Base-by-base conservation (phyloP, 2,888 invertebrate species). In the Achlya flavicornis region DNA sequence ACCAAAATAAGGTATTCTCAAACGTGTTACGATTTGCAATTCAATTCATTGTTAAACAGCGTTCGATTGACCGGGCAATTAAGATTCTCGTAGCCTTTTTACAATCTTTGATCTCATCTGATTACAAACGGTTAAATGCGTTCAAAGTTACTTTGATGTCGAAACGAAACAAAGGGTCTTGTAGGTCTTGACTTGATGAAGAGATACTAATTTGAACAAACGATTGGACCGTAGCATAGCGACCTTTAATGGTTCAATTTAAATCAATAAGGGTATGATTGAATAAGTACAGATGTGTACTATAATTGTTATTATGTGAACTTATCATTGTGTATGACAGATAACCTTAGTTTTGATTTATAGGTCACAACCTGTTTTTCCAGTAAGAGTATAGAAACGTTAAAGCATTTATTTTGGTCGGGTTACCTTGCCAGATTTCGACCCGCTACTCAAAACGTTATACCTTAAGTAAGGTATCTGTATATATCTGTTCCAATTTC, bases 41-140 rank as follows among this genome's bases (percentile, higher is more conserved):
- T 16, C 33, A 35, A 38, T 59, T 35, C 35, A 59, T 58, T 16
- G 38, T 14, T 53, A 61, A 61, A 35, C 41, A 59, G 16, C 35
- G 61, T 70, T 71, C 67, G 68, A 71, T 62, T 70, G 73, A 66
- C 63, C 63, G 61, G 67, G 70, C 64, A 71, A 75, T 59, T 59
- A 73, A 65, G 69, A 69, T 73, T 76, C 75, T 67, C 74, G 77
- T 76, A 68, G 73, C 66, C 19, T 63, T 69, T 67, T 63, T 61
- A 66, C 69, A 70, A 78, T 80, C 77, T 75, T 73, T 78, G 75
- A 80, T 83, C 76, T 67, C 68, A 71, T 75, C 75, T 63, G 66
- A 78, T 78, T 73, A 72, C 64, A 72, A 71, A 72, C 70, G 67
- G 64, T 70, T 63, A 61, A 64, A 68, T 63, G 66, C 53, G 65